Percentiles rank a stretch among this genome's conserved stretches.
Evolutionary conservation across 1,140 invertebrate species (phyloP).

Genomic region (Lepidurus couesii): DNA sequence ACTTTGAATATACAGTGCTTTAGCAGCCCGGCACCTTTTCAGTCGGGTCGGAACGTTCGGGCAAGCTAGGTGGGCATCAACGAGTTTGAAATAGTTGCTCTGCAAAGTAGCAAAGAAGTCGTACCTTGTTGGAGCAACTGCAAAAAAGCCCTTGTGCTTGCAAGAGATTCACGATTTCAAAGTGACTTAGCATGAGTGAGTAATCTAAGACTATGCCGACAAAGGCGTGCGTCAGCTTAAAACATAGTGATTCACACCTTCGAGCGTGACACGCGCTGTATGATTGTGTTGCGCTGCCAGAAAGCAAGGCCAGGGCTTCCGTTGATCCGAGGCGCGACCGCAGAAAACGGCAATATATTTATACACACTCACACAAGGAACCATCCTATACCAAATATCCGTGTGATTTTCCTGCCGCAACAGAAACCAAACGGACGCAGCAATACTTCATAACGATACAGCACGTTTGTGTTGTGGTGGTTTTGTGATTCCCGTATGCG

Average conservation of each 20-base stretch:
- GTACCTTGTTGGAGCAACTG: no score
- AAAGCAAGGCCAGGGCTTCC: neutral
- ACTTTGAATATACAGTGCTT: constrained; percentile 10
- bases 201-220: constrained; percentile 4
- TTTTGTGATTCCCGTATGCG: neutral
- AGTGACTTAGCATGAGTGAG: neutral
- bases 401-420: neutral
- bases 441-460: neutral
- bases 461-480: neutral
- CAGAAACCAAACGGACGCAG: neutral
- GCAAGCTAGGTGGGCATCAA: neutral
- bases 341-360: neutral
- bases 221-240: constrained; percentile 14
- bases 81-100: no score
- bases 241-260: constrained; percentile 5
- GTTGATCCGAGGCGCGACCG: neutral
- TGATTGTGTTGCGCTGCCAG: constrained; percentile 9
- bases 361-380: neutral
- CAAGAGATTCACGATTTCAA: no score
- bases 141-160: no score
- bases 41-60: constrained; percentile 6
- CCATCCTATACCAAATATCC: neutral
- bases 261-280: constrained; percentile 7
- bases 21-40: neutral
- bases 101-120: no score